Evolutionary conservation across 1,140 invertebrate genomes (phyloP).

Genomic region (Drosophila lowei): DNA sequence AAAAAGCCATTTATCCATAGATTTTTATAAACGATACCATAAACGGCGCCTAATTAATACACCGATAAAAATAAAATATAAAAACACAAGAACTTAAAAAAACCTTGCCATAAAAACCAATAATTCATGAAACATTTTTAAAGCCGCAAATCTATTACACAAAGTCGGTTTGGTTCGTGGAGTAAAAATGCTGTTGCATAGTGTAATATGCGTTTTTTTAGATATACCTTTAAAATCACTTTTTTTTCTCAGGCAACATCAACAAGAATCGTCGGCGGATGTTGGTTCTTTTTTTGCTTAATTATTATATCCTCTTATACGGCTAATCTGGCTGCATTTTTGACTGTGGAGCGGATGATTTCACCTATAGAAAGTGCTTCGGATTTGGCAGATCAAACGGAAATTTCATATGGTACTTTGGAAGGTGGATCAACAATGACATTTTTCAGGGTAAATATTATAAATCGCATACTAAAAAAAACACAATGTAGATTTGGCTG

Average conservation of each 20-base stretch:
- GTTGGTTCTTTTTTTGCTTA: conserved; percentile 89
- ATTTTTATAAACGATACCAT: too few relatives aligned
- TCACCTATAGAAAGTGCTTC: conserved; percentile 93
- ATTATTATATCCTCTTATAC: conserved; percentile 98
- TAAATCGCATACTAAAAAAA: too few relatives aligned
- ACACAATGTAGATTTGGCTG: too few relatives aligned
- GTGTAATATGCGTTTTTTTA: not conserved
- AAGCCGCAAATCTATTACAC: too few relatives aligned
- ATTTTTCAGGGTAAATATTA: conserved; percentile 92
- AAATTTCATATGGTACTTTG: conserved; percentile 94
- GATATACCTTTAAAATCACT: not conserved
- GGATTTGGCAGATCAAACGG: conserved; percentile 88
- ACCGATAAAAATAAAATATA: too few relatives aligned
- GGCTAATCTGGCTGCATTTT: conserved; percentile 96
- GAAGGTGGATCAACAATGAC: conserved; percentile 89
- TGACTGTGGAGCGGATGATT: conserved; percentile 94
- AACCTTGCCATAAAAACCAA: too few relatives aligned
- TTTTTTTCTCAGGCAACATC: conserved; percentile 13
- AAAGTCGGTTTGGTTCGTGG: too few relatives aligned
- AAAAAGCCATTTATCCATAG: too few relatives aligned
- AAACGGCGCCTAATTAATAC: too few relatives aligned
- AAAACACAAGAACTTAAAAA: too few relatives aligned
- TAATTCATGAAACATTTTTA: too few relatives aligned
- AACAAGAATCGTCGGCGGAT: conserved; percentile 14
- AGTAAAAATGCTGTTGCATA: too few relatives aligned